Conservation (phyloP, 2,888 invertebrate genomes). For the Minunthozetes semirufus region DNA sequence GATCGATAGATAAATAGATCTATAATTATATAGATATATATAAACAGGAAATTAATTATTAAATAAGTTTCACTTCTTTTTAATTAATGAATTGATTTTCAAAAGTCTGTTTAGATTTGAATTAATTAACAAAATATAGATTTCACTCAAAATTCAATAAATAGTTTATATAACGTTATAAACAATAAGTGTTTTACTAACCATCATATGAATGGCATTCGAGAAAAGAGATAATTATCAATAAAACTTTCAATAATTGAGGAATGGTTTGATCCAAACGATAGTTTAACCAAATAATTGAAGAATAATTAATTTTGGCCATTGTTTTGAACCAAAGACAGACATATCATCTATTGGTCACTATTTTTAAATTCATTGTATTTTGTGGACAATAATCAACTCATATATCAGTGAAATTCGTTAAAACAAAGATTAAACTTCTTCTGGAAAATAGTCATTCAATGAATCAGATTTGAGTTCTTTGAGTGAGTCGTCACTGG, state of each 20-base stretch:
- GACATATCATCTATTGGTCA: slow-evolving; percentile 16
- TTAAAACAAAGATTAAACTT: background rate
- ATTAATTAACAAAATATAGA: too few relatives aligned
- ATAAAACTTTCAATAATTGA: background rate
- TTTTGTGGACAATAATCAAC: background rate
- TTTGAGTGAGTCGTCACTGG: too few relatives aligned
- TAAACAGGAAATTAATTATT: too few relatives aligned
- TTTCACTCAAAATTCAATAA: too few relatives aligned
- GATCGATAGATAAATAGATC: too few relatives aligned
- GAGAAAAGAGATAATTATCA: background rate
- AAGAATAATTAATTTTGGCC: background rate
- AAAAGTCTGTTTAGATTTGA: too few relatives aligned
- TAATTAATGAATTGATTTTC: too few relatives aligned
- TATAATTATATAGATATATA: too few relatives aligned
- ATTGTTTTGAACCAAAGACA: background rate
- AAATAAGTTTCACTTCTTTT: too few relatives aligned
- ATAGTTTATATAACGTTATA: background rate
- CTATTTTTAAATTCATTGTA: background rate
- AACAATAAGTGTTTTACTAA: background rate
- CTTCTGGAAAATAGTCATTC: too few relatives aligned
- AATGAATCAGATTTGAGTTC: too few relatives aligned
- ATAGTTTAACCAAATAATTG: background rate
- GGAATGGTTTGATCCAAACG: background rate
- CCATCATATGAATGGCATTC: slow-evolving; percentile 14
- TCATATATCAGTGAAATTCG: background rate